Percentiles rank a stretch among this genome's conserved stretches.
phyloP scores from a whole-genome alignment of 2,797 vertebrate genomes.

The Fratercula arctica region DNA sequence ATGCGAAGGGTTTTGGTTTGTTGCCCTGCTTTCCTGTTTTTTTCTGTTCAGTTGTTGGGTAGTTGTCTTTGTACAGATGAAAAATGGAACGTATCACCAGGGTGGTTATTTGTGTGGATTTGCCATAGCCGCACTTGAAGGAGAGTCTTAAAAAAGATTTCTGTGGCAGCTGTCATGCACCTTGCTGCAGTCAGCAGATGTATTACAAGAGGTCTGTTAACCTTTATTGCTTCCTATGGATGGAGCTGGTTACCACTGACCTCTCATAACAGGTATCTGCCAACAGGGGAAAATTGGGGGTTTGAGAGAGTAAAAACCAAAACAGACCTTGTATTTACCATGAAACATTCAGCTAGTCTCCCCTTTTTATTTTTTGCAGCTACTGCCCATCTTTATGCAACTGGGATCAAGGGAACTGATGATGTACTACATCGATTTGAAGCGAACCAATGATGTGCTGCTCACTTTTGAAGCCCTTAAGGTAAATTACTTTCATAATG shows the following conservation, averaged over 20 bases:
- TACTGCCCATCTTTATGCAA: slow-evolving; percentile 98
- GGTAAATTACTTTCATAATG: slow-evolving; percentile 75
- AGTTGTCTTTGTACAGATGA: slow-evolving; percentile 69
- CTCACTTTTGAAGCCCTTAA: slow-evolving; percentile 98
- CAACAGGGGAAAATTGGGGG: slow-evolving; percentile 14
- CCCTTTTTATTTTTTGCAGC: slow-evolving; percentile 73
- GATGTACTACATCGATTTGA: slow-evolving; percentile 98
- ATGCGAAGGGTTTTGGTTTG: slow-evolving; percentile 45
- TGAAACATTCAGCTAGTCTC: not conserved
- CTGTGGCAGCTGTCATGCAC: slow-evolving; percentile 62
- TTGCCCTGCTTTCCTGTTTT: slow-evolving; percentile 65
- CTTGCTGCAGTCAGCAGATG: slow-evolving; percentile 65
- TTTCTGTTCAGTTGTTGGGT: slow-evolving; percentile 63
- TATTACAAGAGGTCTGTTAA: slow-evolving; percentile 67
- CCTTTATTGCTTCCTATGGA: slow-evolving; percentile 69
- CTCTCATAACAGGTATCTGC: slow-evolving; percentile 62
- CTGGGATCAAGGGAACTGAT: slow-evolving; percentile 95
- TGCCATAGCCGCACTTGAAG: slow-evolving; percentile 57
- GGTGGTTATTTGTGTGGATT: slow-evolving; percentile 59
- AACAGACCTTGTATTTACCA: not conserved
- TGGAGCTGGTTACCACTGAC: slow-evolving; percentile 67
- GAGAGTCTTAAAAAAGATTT: slow-evolving; percentile 57
- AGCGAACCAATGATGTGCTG: slow-evolving; percentile 95
- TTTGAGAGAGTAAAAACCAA: slow-evolving; percentile 39
- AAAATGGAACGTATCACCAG: slow-evolving; percentile 54